Percentiles rank a stretch among this genome's conserved stretches.
Evolutionary conservation across 1,140 invertebrate genomes (phyloP).

Genomic region (Sitobion miscanthi): DNA sequence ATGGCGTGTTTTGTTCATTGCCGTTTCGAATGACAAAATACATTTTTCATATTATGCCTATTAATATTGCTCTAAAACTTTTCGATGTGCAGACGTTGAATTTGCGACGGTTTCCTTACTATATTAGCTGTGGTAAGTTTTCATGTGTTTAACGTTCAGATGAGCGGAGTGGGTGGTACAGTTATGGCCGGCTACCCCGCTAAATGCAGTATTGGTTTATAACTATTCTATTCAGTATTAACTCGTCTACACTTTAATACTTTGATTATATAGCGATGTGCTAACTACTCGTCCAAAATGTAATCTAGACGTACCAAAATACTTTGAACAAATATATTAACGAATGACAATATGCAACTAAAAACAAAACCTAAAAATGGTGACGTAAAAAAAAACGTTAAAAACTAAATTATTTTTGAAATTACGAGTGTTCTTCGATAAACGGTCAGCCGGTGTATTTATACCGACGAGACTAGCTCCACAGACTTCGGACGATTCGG

Average conservation of each 20-base stretch:
- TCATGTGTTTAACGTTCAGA: not conserved
- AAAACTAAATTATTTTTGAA: not conserved
- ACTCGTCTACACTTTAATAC: too few species aligned
- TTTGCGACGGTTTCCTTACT: not conserved
- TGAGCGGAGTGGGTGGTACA: not conserved
- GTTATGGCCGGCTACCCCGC: fast-evolving
- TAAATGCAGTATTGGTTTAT: not conserved
- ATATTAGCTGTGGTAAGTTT: too few species aligned
- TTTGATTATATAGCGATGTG: too few species aligned
- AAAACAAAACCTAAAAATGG: not conserved
- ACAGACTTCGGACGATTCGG: not conserved
- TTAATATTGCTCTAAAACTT: not conserved
- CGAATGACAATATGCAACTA: too few species aligned
- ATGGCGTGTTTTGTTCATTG: not conserved
- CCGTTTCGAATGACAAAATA: too few species aligned
- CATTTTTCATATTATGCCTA: too few species aligned
- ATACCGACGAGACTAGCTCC: too few species aligned
- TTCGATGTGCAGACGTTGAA: too few species aligned
- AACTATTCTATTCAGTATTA: not conserved
- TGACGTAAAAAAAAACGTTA: not conserved
- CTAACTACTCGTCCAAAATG: too few species aligned
- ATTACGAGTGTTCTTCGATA: not conserved
- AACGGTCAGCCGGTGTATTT: not conserved
- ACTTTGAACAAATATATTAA: too few species aligned
- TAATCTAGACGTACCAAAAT: too few species aligned